Evolutionary conservation across 2,888 invertebrate genomes (phyloP), one percentile per base, ranked within the genome.

Genomic region (Toxonevra muliebris): DNA sequence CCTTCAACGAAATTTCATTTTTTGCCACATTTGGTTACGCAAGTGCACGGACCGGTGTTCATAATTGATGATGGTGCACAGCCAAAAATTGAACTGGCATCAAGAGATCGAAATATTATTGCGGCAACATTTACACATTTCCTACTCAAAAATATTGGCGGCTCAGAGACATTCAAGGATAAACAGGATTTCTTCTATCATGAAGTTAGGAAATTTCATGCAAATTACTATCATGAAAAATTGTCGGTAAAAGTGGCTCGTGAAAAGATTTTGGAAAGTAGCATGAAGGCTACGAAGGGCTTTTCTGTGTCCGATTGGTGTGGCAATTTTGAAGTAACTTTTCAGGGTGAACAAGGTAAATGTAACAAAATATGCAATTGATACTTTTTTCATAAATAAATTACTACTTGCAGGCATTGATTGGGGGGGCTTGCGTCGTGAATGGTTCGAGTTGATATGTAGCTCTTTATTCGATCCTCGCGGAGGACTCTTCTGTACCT

Each of bases 391-490:
- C n/a, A n/a, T n/a, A n/a, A 52, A 15, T 52, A 52, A 43, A 1
- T 48, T 19, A 19, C 30, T 42, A 55, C 53, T 57, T 66, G 1
- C 79, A 94, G 94, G 95, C 58, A 91, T 97, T 77, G 96, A 97
- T 86, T 95, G 95, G 95, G 97, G 97, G 74, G 97, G 97, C 5
- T 88, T 97, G 57, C 88, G 96, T 7, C 90, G 96, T 70, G 97
- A 97, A 86, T 97, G 97, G 97, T 96, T 97, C 86, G 96, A 96
- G 75, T 85, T 95, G 74, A 89, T 96, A 73, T 96, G 96, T 86
- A 92, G 91, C 13, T 89, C 93, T 72, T 87, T 97, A 67, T 97
- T 97, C 86, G 95, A 96, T 86, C 89, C 93, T 17, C 90, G 91
- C 75, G 89, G 91, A 80, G 92, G 93, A 0, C 88, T 97, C 68